Base-by-base conservation (phyloP, 1,140 invertebrate species). In the Eulimnadia texana region DNA sequence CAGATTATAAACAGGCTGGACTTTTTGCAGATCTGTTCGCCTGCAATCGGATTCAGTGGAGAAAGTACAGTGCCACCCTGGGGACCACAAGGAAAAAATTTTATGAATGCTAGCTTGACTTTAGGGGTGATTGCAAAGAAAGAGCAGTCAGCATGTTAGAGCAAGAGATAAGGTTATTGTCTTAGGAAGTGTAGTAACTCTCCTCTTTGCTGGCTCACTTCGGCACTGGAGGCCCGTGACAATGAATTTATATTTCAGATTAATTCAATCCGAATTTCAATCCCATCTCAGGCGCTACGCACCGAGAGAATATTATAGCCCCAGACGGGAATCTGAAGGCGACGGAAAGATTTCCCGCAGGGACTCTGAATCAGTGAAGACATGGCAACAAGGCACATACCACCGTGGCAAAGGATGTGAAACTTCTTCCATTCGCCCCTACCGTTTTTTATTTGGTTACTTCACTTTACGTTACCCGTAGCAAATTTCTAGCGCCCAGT, bases 241-340 rank as follows among this genome's bases (percentile, higher is more conserved):
- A 51, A 61, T 61, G 60, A 61, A 61, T 61, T 61, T 50, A 61
- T 61, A 61, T 61, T 54, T 24, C 50, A 51, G 19, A 61, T 61
- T 61, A 51, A 61, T 61, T 33, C 50, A 61, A 61, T 61, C 60
- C n/a, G 60, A 61, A 60, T 60, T 47, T 60, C 28, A 49, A 60
- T 60, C 58, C 58, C 42, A 50, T 60, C 33, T 60, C 19, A 9
- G 47, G 47, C 47, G 22, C n/a, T 27, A 25, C 47, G 33, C 47
- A 52, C 33, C 33, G 47, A 51, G 47, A 60, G 47, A 60, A 60
- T 49, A 60, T 49, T 49, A 51, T 52, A 60, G 16, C 20, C 29
- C 47, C 29, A 50, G 28, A 50, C 13, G 47, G 47, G 47, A 25
- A 60, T 53, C 25, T 23, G 49, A 50, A 50, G 24, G 58, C 42